Evolutionary conservation across 1,140 invertebrate genomes (phyloP).

Genomic region (Bacillus rossius): DNA sequence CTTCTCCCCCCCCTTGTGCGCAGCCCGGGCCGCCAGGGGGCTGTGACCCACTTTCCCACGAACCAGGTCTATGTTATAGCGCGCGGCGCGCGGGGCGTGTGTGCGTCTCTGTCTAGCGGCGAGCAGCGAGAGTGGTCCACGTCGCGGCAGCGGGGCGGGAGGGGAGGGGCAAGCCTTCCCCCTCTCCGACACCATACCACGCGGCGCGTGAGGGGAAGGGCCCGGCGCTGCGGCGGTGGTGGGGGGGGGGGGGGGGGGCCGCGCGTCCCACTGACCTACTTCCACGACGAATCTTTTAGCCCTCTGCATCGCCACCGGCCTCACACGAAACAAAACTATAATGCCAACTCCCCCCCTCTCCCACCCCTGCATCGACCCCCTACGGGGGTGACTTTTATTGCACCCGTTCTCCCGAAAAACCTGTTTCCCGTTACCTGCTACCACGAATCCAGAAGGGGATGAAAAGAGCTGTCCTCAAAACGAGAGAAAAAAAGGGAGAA

Average conservation of each 20-base stretch:
- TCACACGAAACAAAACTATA: too few species aligned
- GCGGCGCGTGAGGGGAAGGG: conserved; percentile 39
- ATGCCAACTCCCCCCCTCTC: too few species aligned
- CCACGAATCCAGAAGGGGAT: too few species aligned
- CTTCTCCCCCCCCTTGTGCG: too few species aligned
- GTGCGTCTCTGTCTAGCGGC: conserved; percentile 13
- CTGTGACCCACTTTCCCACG: conserved; percentile 56
- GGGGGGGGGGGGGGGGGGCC: conserved; percentile 41
- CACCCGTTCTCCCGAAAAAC: too few species aligned
- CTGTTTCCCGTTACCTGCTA: too few species aligned
- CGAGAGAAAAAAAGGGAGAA: too few species aligned
- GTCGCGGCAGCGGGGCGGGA: conserved; percentile 3
- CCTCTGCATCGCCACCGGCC: neutral
- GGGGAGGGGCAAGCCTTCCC: conserved; percentile 22
- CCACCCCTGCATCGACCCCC: too few species aligned
- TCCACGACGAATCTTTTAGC: conserved; percentile 24
- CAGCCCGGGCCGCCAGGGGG: too few species aligned
- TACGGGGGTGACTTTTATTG: too few species aligned
- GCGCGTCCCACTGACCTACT: conserved; percentile 62
- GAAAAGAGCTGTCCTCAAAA: too few species aligned
- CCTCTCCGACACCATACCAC: conserved; percentile 39
- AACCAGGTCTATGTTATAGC: conserved; percentile 59
- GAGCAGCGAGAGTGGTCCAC: conserved; percentile 25
- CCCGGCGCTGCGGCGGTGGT: conserved; percentile 9
- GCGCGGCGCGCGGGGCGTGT: neutral